Base-by-base conservation (phyloP, 2,113 vertebrate genomes). In the Oreochromis tanganicae region DNA sequence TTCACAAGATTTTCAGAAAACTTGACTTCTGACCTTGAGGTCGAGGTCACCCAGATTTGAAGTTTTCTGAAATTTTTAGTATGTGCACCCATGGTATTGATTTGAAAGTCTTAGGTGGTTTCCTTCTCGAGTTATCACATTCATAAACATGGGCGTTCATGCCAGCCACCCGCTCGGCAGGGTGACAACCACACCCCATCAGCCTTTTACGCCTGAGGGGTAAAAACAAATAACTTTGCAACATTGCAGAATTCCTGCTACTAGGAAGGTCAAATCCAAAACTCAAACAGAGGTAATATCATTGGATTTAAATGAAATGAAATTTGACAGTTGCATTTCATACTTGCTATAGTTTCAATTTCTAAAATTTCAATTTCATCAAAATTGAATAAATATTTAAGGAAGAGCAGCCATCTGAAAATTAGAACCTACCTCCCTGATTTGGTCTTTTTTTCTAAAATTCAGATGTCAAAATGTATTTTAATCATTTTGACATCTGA, bases 291-390 rank as follows among this genome's bases (percentile, higher is more conserved):
- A 19, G 24, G 43, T 1, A 50, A 50, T 32, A 50, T 75, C 16
- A 32, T 19, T 50, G 46, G 24, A 78, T 78, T 78, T 78, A 19
- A 38, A 66, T 1, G 19, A 66, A 38, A 66, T 66, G 0, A 50
- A 48, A 50, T 32, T 50, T 78, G 9, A 50, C 43, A 50, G 71
- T 32, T 78, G 71, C 16, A 78, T 19, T 75, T 75, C 24, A 75
- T 75, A 78, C 41, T 75, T 75, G 24, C 21, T 17, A 27, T 5
- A 46, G 21, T 46, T 46, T 27, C 2, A 27, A 27, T 17, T 46
- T 27, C 38, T 46, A 73, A 73, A 43, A 27, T 43, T 21, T 68
- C 2, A 41, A 68, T 68, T 68, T 68, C 4, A 41, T 41, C 36
- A 41, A 68, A 68, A 68, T 38, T 38, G 38, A 43, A 43, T 9